Evolutionary conservation across 1,140 invertebrate genomes (phyloP), one percentile per base, ranked within the genome.

Genomic region (Phenacoccus solenopsis): DNA sequence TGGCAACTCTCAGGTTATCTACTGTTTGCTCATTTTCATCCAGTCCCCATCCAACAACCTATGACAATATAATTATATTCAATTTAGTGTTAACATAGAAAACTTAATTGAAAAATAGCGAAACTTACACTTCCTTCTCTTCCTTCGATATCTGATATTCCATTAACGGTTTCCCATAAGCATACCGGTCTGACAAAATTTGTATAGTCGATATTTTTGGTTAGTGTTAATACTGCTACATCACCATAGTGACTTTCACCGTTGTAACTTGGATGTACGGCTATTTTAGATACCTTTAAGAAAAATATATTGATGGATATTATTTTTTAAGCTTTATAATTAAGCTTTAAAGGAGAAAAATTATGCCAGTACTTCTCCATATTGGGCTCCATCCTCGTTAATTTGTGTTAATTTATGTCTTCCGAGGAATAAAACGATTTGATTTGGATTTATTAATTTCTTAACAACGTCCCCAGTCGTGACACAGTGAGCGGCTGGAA

Each of bases 231-330:
- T 0, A 78, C 70, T 20, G 77, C 77, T 38, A 78, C 72, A 68
- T 78, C 87, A 64, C 87, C 86, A 72, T 93, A 81, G 20, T 83
- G 80, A 0, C 80, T 82, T 32, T 92, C 85, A 73, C 85, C 85
- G 77, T 94, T 94, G 77, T 93, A 92, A 38, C 88, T 90, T 70
- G 93, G 83, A 79, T 93, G 92, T 56, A 74, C 68, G 21, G 70
- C 61, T 9, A 76, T 71, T 12, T 69, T 59, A 27, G 69, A 56
- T 2, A 76, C 75, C 75, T 76, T 13, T 69, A 59, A 49, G 49
- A 61, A 68, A 69, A 56, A 24, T 20, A 64, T 20, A n/a, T 21
- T 35, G 21, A 68, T 56, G n/a, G n/a, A n/a, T 21, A 38, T 16
- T 64, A 64, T 28, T 38, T 10, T 38, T 38, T 10, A 38, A 38